Conservation (phyloP, 2,888 invertebrate genomes). For the Dasypolia templi region DNA sequence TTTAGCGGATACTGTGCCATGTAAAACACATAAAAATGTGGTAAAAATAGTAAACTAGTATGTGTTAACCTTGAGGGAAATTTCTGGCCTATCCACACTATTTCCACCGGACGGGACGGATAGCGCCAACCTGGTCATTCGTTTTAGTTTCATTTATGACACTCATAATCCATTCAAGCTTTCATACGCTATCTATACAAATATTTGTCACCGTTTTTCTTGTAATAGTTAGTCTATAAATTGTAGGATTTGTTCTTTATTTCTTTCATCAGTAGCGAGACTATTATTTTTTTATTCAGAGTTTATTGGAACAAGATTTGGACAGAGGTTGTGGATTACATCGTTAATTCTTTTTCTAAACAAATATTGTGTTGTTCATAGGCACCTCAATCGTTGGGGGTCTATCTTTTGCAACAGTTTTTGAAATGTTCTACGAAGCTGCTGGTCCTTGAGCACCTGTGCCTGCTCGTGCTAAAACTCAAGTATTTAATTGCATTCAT, state of each 20-base stretch:
- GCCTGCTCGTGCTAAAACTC: too few species aligned
- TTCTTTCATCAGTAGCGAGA: too few species aligned
- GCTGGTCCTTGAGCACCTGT: too few species aligned
- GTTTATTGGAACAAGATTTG: not conserved
- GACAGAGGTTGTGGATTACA: not conserved
- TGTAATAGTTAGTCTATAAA: conserved; percentile 33
- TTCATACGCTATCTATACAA: conserved; percentile 66
- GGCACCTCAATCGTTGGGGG: too few species aligned
- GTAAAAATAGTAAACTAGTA: not conserved
- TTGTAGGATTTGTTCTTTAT: conserved; percentile 34
- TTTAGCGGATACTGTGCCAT: too few species aligned
- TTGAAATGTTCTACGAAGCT: too few species aligned
- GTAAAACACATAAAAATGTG: not conserved
- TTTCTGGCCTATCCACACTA: conserved; percentile 66
- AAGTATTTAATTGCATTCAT: too few species aligned
- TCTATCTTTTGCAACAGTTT: too few species aligned
- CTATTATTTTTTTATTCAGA: too few species aligned
- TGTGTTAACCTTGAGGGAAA: not conserved
- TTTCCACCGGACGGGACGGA: conserved; percentile 76
- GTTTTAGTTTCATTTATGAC: conserved; percentile 84
- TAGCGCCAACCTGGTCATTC: conserved; percentile 79
- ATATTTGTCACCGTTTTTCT: conserved; percentile 55
- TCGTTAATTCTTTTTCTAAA: not conserved
- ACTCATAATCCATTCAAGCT: conserved; percentile 83
- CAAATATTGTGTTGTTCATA: too few species aligned